phyloP scores from a whole-genome alignment of 2,797 vertebrate genomes.

The Calcarius lapponicus region DNA sequence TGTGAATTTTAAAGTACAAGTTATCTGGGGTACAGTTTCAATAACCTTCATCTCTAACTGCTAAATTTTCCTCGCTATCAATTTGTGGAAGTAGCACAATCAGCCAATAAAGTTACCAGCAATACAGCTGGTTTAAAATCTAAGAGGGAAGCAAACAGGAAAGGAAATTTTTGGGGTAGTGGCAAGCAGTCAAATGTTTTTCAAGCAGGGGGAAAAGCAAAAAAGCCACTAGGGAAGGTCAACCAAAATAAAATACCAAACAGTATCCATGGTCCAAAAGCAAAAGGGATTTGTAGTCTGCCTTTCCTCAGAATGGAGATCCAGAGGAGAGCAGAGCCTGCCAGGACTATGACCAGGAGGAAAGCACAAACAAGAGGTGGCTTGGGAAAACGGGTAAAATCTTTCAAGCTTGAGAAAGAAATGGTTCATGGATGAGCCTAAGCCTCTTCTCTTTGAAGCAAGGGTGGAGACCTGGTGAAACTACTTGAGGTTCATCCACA shows the following conservation, averaged over 20 bases:
- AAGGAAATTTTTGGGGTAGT: not conserved
- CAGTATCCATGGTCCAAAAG: not conserved
- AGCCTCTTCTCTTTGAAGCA: not conserved
- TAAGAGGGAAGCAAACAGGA: not conserved
- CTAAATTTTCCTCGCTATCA: not conserved
- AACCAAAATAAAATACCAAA: not conserved
- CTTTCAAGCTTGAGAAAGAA: not conserved
- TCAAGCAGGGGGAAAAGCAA: not conserved
- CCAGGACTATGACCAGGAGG: not conserved
- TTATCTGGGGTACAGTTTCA: not conserved
- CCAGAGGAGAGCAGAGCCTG: not conserved
- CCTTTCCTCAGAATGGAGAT: not conserved
- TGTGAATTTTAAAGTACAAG: not conserved
- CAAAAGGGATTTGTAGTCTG: not conserved
- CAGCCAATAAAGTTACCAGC: not conserved
- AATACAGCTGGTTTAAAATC: not conserved
- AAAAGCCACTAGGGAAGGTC: not conserved
- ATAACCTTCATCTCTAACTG: not conserved
- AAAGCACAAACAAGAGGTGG: not conserved
- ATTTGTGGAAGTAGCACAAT: not conserved
- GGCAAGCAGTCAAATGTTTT: not conserved
- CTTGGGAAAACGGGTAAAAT: not conserved
- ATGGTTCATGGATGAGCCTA: not conserved
- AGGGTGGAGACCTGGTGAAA: not conserved
- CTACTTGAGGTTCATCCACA: not conserved